Percentiles rank a stretch among this genome's conserved stretches.
Evolutionary conservation across 2,888 invertebrate species (phyloP).

Genomic region (Parnassius glacialis): DNA sequence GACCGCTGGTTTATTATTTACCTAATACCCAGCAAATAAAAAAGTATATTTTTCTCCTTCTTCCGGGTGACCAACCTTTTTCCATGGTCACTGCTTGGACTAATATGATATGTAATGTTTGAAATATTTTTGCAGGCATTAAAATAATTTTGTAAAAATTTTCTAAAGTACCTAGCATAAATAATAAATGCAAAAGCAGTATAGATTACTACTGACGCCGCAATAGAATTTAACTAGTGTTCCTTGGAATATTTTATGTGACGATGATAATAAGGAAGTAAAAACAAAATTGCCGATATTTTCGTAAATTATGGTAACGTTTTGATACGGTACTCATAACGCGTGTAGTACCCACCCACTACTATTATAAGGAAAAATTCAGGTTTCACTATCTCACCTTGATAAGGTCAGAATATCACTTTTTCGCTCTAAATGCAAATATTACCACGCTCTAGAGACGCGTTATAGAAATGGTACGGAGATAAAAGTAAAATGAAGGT

Average conservation of each 20-base stretch:
- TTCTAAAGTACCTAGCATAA: too few relatives aligned
- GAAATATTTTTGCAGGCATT: too few relatives aligned
- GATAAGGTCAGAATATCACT: slow-evolving; percentile 78
- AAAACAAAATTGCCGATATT: background rate
- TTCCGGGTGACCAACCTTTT: too few relatives aligned
- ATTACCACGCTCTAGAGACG: slow-evolving; percentile 75
- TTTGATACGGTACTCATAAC: slow-evolving; percentile 10
- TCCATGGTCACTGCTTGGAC: too few relatives aligned
- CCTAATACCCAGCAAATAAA: too few relatives aligned
- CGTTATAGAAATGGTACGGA: slow-evolving; percentile 74
- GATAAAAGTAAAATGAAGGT: slow-evolving; percentile 73
- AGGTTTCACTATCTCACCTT: slow-evolving; percentile 72
- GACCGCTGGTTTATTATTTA: too few relatives aligned
- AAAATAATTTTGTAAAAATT: too few relatives aligned
- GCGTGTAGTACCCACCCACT: slow-evolving; percentile 42
- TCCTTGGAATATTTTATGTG: background rate
- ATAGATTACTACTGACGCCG: too few relatives aligned
- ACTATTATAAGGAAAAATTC: slow-evolving; percentile 65
- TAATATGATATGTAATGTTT: too few relatives aligned
- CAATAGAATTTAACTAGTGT: too few relatives aligned
- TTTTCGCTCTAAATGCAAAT: slow-evolving; percentile 80
- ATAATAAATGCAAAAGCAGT: too few relatives aligned
- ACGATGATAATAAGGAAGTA: background rate
- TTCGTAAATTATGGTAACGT: slow-evolving; percentile 2
- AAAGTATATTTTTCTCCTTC: too few relatives aligned